phyloP scores from a whole-genome alignment of 2,888 invertebrate species.

The Plebejus melissa region DNA sequence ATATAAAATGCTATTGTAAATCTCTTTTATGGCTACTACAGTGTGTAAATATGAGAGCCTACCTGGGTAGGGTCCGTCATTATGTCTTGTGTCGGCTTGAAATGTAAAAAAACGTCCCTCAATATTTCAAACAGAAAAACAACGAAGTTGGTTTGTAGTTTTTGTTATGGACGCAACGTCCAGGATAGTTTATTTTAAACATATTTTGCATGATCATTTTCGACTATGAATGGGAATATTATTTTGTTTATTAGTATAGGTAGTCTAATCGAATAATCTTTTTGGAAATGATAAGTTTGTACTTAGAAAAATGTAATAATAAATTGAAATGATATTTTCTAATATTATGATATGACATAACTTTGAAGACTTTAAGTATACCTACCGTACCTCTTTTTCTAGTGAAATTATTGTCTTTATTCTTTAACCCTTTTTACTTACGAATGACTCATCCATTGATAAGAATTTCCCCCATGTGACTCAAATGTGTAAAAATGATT shows the following conservation, averaged over 20 bases:
- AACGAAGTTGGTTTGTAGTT: constrained; percentile 52
- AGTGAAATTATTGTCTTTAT: not conserved
- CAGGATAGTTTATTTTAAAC: not conserved
- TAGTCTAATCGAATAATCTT: not conserved
- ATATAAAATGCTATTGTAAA: constrained; percentile 71
- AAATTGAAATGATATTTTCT: not conserved
- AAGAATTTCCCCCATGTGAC: not conserved
- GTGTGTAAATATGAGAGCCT: constrained; percentile 73
- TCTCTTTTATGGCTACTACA: constrained; percentile 71
- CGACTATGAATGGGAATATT: not conserved
- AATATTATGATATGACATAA: not conserved
- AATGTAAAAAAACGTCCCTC: constrained; percentile 56
- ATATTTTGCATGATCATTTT: constrained; percentile 11
- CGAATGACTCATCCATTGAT: not conserved
- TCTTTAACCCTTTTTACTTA: not conserved
- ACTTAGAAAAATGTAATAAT: not conserved
- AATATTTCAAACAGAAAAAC: constrained; percentile 56
- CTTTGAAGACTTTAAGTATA: not conserved
- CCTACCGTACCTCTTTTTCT: not conserved
- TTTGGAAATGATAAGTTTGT: not conserved
- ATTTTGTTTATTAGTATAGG: not conserved
- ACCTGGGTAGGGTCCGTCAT: constrained; percentile 76
- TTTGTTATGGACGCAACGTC: constrained; percentile 43
- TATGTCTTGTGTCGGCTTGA: constrained; percentile 66
- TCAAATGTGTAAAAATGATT: not conserved